Evolutionary conservation across 2,113 vertebrate genomes (phyloP), one percentile per base, ranked within the genome.

Genomic region (Pheucticus melanocephalus): DNA sequence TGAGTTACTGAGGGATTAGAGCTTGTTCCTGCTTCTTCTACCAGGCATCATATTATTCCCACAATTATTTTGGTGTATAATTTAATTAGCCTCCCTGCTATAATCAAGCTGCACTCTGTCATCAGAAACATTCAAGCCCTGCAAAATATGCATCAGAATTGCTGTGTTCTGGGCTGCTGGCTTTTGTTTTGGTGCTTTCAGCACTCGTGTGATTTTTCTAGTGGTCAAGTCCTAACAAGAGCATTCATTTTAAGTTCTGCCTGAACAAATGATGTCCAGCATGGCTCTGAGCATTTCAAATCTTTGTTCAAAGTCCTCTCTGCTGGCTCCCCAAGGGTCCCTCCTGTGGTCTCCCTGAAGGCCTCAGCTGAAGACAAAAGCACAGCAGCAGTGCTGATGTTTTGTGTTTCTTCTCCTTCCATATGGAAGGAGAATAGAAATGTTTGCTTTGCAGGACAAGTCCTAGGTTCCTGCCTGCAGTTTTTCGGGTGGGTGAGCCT

Each of bases 21-120:
- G 61, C 82, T 86, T 88, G 68, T 37, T 70, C 77, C 44, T 12
- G 9, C 42, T 45, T 37, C 56, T 81, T 83, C 83, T 68, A 90
- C 50, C 51, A 83, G 31, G 33, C 69, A 80, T 63, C 7, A 7
- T 19, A 40, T 63, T 87, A 64, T 83, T 81, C 92, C 92, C 73
- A 71, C 77, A 84, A 25, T 75, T 54, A 86, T 76, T 94, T 95
- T 61, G 60, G 76, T 95, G 88, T 86, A 63, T 57, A 87, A 60
- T 88, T 97, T 96, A 94, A 96, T 97, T 91, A 93, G 76, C 44
- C 53, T 88, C 42, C 57, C 42, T 69, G 15, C 35, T 42, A 53
- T 88, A 94, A 95, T 94, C 86, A 83, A 81, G 88, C 88, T 81
- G 82, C 44, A 44, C 86, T 86, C 71, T 88, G 33, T 85, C 90